phyloP scores from a whole-genome alignment of 2,797 vertebrate genomes.

The Fistularia tabacaria region DNA sequence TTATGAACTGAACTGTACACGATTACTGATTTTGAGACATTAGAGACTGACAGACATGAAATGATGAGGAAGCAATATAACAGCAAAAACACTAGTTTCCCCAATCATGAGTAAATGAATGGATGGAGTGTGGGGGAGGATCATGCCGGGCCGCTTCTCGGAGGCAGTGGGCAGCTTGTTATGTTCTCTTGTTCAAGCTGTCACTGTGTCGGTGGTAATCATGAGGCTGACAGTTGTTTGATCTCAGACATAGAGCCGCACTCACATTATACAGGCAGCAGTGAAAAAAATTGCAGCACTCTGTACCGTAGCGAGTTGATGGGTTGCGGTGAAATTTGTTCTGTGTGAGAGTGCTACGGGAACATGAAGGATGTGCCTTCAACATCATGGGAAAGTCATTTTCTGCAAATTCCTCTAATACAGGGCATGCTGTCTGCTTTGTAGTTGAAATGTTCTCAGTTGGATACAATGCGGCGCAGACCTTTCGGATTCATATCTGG shows the following conservation, averaged over 20 bases:
- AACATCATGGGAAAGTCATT: slow-evolving; percentile 5
- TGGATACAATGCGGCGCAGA: slow-evolving; percentile 1
- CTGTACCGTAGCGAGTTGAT: neutral
- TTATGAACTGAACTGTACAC: no score
- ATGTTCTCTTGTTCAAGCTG: slow-evolving; percentile 33
- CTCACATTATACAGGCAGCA: neutral
- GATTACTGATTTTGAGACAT: neutral
- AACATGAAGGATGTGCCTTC: slow-evolving; percentile 9
- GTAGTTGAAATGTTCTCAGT: no score
- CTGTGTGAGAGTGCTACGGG: slow-evolving; percentile 2
- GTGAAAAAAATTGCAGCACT: slow-evolving; percentile 6
- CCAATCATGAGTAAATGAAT: slow-evolving; percentile 4
- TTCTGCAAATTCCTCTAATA: slow-evolving; percentile 11
- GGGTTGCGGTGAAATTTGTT: slow-evolving; percentile 1
- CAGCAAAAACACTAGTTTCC: neutral
- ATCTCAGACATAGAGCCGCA: slow-evolving; percentile 18
- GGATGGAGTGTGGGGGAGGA: slow-evolving; percentile 9
- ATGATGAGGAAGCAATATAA: slow-evolving; percentile 4
- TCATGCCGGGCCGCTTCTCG: slow-evolving; percentile 6
- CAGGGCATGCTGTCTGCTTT: neutral
- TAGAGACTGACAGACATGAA: neutral
- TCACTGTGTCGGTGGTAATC: slow-evolving; percentile 12
- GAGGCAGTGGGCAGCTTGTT: slow-evolving; percentile 12
- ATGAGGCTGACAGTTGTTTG: slow-evolving; percentile 31
- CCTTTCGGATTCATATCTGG: slow-evolving; percentile 3